A percentile compares a stretch with the other conserved stretches of the same genome.
Conservation (phyloP, 2,113 vertebrate genomes). For the Rhombomys opimus region DNA sequence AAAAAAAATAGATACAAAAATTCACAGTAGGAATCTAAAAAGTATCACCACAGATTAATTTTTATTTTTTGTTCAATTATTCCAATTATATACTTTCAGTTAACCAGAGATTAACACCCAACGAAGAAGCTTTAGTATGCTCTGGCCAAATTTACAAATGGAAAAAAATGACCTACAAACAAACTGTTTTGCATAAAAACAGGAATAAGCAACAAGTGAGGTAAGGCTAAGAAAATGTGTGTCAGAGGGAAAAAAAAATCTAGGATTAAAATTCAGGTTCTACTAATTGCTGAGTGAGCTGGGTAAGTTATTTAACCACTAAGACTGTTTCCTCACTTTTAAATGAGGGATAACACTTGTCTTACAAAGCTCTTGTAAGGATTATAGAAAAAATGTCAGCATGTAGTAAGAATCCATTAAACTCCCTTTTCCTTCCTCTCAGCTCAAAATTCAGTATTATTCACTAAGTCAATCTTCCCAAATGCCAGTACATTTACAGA, state of each 20-base stretch:
- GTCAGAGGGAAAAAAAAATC: background rate
- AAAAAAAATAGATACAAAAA: background rate
- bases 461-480: slow-evolving; percentile 1
- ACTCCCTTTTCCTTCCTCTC: slow-evolving; percentile 32
- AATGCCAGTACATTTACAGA: background rate
- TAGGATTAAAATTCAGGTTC: slow-evolving; percentile 64
- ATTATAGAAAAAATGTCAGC: slow-evolving; percentile 55
- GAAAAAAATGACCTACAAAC: slow-evolving; percentile 9
- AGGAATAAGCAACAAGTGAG: slow-evolving; percentile 33
- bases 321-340: slow-evolving; percentile 66
- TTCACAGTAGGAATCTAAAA: slow-evolving; percentile 7
- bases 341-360: slow-evolving; percentile 63
- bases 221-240: background rate
- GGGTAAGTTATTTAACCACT: slow-evolving; percentile 65
- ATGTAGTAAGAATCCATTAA: slow-evolving; percentile 60
- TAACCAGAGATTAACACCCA: background rate
- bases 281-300: slow-evolving; percentile 60
- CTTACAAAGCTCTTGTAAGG: slow-evolving; percentile 42
- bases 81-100: slow-evolving; percentile 36
- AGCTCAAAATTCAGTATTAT: slow-evolving; percentile 36
- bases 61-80: slow-evolving; percentile 14
- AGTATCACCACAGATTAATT: background rate
- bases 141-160: background rate
- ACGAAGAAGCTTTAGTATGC: slow-evolving; percentile 9
- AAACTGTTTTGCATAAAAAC: slow-evolving; percentile 39